These are phyloP conservation scores for Neolamprologus brichardi DNA, from an alignment of 2,113 vertebrate species.

Conservation along the genomic window DNA sequence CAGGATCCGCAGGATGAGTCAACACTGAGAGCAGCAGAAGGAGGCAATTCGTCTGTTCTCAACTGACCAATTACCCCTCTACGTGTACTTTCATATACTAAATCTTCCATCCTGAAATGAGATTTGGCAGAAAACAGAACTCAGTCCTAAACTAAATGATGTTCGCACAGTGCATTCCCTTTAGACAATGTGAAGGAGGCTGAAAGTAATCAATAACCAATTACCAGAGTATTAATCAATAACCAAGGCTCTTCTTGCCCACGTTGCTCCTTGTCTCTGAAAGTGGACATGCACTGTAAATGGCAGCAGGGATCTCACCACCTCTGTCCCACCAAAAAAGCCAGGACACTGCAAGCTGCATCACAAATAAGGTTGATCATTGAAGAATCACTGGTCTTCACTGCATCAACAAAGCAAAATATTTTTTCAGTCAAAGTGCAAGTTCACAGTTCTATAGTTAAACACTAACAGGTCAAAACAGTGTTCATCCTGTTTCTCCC, in stretches of 20 bases:
- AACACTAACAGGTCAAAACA: background rate
- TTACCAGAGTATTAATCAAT: conserved; percentile 48
- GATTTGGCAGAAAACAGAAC: conserved; percentile 19
- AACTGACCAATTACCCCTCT: conserved; percentile 3
- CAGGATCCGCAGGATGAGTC: conserved; percentile 54
- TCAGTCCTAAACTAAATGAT: background rate
- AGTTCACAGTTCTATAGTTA: background rate
- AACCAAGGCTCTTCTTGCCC: background rate
- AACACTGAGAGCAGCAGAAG: conserved; percentile 20
- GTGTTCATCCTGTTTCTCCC: background rate
- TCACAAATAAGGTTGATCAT: background rate
- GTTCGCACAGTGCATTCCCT: background rate
- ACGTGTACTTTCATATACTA: background rate
- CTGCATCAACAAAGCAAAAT: background rate
- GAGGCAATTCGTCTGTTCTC: conserved; percentile 11
- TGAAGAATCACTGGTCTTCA: background rate
- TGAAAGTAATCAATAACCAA: conserved; percentile 48
- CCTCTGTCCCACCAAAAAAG: background rate
- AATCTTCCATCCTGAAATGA: conserved; percentile 36
- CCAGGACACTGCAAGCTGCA: background rate
- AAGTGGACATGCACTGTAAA: background rate
- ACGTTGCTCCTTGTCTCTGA: background rate
- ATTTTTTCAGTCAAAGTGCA: background rate
- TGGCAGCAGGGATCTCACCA: background rate
- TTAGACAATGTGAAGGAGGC: background rate